Conservation (phyloP, 1,140 invertebrate genomes). For the Drosophila ambigua region DNA sequence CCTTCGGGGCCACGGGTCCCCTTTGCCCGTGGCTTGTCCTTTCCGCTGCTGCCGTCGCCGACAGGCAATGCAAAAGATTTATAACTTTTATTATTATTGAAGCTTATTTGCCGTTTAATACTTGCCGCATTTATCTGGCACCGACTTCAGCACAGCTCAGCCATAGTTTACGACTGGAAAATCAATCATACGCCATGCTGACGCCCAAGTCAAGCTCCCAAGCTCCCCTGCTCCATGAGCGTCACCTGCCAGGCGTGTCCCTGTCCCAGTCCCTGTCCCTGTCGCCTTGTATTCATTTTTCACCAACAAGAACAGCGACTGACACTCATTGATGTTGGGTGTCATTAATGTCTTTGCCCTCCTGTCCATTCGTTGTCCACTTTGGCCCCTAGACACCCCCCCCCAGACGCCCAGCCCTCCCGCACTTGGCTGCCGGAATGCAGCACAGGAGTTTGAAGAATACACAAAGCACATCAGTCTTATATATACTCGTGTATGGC, state of each 20-base stretch:
- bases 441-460: slow-evolving; percentile 27
- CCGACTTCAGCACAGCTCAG: slow-evolving; percentile 42
- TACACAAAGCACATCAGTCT: neutral
- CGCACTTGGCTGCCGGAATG: slow-evolving; percentile 27
- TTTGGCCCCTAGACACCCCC: slow-evolving; percentile 8
- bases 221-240: slow-evolving; percentile 3
- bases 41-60: slow-evolving; percentile 18
- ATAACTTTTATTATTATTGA: slow-evolving; percentile 83
- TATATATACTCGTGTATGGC: too few species aligned
- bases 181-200: slow-evolving; percentile 80
- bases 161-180: slow-evolving; percentile 69
- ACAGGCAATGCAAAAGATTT: slow-evolving; percentile 74
- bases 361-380: slow-evolving; percentile 54
- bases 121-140: slow-evolving; percentile 66
- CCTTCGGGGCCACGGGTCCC: neutral
- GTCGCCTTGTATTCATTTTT: slow-evolving; percentile 66
- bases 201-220: slow-evolving; percentile 28
- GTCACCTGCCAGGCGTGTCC: slow-evolving; percentile 33
- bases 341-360: slow-evolving; percentile 50
- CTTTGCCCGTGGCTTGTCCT: neutral
- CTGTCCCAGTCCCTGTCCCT: too few species aligned
- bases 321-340: slow-evolving; percentile 73
- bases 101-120: slow-evolving; percentile 76
- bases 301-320: slow-evolving; percentile 45
- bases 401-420: neutral